phyloP scores from a whole-genome alignment of 2,888 invertebrate species.

The Neria commutata region DNA sequence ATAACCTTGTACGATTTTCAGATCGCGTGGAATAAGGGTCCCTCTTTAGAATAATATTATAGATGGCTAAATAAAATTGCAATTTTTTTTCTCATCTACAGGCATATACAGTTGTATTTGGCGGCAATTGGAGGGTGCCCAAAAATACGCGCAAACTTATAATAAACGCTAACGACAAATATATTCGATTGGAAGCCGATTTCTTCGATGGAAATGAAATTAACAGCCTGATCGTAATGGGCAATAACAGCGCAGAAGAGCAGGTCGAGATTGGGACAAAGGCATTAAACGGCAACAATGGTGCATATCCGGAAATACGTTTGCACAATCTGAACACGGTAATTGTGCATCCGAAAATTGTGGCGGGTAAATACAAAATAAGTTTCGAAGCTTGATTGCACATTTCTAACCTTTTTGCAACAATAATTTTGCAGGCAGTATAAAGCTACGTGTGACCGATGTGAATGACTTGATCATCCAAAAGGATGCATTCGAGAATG shows the following conservation, averaged over 20 bases:
- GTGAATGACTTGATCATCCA: slow-evolving; percentile 46
- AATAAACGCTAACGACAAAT: no score
- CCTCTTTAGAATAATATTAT: no score
- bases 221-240: slow-evolving; percentile 53
- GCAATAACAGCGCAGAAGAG: slow-evolving; percentile 40
- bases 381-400: background rate
- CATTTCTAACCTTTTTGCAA: no score
- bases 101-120: no score
- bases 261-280: slow-evolving; percentile 53
- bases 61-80: no score
- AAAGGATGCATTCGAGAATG: slow-evolving; percentile 51
- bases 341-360: slow-evolving; percentile 46
- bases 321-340: slow-evolving; percentile 49
- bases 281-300: slow-evolving; percentile 52
- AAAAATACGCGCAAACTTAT: no score
- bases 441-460: slow-evolving; percentile 51
- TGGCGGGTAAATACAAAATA: slow-evolving; percentile 51
- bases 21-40: no score
- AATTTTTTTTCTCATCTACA: no score
- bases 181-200: slow-evolving; percentile 47
- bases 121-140: no score
- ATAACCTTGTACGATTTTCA: no score
- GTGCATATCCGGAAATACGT: slow-evolving; percentile 56
- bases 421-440: no score
- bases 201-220: slow-evolving; percentile 51